Conservation (phyloP, 35 echinoderm and acorn worm genomes). For the Diadema setosum region DNA sequence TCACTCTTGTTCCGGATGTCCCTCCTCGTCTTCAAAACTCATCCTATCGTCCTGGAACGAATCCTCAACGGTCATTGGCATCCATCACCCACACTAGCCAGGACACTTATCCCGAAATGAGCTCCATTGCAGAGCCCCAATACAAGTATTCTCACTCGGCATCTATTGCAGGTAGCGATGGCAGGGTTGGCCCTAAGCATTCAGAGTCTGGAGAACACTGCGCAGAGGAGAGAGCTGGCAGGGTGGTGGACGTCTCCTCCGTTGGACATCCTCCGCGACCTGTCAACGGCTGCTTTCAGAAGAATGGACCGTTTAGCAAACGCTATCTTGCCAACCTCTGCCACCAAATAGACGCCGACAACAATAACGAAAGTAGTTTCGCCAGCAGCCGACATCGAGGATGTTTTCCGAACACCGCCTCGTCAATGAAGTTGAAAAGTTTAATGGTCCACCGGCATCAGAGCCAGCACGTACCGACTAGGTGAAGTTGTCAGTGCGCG, state of each 20-base stretch:
- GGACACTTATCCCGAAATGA: no score
- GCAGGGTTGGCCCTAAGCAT: no score
- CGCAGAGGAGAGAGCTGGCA: no score
- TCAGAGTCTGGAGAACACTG: no score
- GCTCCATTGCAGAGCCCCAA: no score
- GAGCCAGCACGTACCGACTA: not conserved
- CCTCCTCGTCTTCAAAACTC: not conserved
- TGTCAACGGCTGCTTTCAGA: not conserved
- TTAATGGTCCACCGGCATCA: conserved; percentile 5
- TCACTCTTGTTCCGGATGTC: not conserved
- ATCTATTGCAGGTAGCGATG: no score
- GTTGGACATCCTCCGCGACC: not conserved
- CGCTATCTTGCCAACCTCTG: not conserved
- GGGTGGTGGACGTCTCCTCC: no score
- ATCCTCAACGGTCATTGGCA: no score
- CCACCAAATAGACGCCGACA: not conserved
- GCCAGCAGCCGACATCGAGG: not conserved
- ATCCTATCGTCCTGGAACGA: no score
- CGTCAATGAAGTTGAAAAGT: conserved; percentile 10
- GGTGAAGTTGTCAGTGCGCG: no score
- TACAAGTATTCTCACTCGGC: no score
- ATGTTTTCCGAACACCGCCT: not conserved
- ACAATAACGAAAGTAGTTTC: not conserved
- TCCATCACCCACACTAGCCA: no score
- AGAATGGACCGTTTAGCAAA: not conserved